phyloP scores from a whole-genome alignment of 2,113 vertebrate species.

The Hemiprocne comata region DNA sequence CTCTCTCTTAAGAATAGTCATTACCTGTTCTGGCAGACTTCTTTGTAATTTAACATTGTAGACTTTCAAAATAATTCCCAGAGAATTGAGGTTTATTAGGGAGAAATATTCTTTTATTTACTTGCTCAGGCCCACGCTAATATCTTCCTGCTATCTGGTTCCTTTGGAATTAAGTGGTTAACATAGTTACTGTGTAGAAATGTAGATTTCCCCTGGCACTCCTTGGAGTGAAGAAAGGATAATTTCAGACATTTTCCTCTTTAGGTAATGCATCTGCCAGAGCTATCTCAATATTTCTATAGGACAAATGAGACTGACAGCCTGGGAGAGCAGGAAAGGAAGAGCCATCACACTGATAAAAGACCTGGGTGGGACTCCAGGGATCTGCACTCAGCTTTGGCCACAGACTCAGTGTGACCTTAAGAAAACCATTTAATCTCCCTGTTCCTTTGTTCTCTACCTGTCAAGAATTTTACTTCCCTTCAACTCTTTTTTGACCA shows the following conservation, averaged over 20 bases:
- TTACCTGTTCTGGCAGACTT: conserved; percentile 43
- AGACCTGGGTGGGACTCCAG: neutral
- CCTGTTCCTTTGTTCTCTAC: neutral
- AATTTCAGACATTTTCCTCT: conserved; percentile 34
- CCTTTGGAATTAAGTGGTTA: conserved; percentile 48
- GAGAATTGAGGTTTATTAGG: conserved; percentile 36
- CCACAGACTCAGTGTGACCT: neutral
- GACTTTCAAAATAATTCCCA: conserved; percentile 52
- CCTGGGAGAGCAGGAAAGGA: conserved; percentile 7
- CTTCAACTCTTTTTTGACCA: neutral
- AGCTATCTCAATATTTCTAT: conserved; percentile 11
- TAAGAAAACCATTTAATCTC: neutral
- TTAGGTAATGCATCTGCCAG: conserved; percentile 39
- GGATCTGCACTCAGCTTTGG: neutral
- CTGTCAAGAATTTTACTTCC: neutral
- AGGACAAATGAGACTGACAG: conserved; percentile 29
- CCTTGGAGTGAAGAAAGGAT: conserved; percentile 8
- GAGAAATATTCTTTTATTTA: conserved; percentile 66
- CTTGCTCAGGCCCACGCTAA: conserved; percentile 49
- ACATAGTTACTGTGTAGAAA: neutral
- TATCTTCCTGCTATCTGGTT: conserved; percentile 31
- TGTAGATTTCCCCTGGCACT: conserved; percentile 36
- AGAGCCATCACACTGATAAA: neutral
- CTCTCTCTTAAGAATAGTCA: conserved; percentile 32
- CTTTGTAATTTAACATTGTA: conserved; percentile 25